Base-by-base conservation (phyloP, 2,888 invertebrate genomes). In the Drosophila differens region DNA sequence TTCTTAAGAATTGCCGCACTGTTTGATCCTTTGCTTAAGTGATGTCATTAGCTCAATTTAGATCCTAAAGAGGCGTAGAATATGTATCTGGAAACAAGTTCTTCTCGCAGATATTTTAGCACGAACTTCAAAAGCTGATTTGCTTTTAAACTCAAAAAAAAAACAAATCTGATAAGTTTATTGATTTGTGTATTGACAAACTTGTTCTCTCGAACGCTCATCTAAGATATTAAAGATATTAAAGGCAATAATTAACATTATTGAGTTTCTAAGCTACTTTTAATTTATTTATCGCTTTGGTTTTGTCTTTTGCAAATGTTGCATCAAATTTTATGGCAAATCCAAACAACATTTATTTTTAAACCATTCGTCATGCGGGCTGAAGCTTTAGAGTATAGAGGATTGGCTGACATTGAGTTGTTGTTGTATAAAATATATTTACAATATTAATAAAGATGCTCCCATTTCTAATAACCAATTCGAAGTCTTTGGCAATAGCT, bases 21-120 rank as follows among this genome's bases (percentile, higher is more conserved):
- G 22, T 22, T 16, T 44, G 44, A 81, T 89, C 90, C 90, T 89
- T 87, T 66, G 58, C 19, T 16, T 25, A 19, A 10, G 28, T 85
- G 90, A 85, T 81, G 72, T 85, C 85, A 85, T 68, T 32, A 19
- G 54, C 72, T 65, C 63, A 63, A 80, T 70, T 75, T 85, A 84
- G 62, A 84, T 85, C 90, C 88, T 89, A 78, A 58, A 70, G 57
- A 74, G 58, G 47, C 64, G 67, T 72, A 63, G 22, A 66, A 67
- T 44, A 16, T 53, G 25, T 37, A 14, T 39, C 22, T 37, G 14
- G 57, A 74, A 71, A 74, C 81, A 65, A 73, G 82, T 86, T 81
- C 39, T 64, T 37, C 0, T 30, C 22, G 37, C 37, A 54, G 25
- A 51, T 61, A n/a, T 68, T 22, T 54, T 33, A 32, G 19, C 67